Evolutionary conservation across 2,113 vertebrate genomes (phyloP).

Genomic region (Cryptomyrus ogoouensis): DNA sequence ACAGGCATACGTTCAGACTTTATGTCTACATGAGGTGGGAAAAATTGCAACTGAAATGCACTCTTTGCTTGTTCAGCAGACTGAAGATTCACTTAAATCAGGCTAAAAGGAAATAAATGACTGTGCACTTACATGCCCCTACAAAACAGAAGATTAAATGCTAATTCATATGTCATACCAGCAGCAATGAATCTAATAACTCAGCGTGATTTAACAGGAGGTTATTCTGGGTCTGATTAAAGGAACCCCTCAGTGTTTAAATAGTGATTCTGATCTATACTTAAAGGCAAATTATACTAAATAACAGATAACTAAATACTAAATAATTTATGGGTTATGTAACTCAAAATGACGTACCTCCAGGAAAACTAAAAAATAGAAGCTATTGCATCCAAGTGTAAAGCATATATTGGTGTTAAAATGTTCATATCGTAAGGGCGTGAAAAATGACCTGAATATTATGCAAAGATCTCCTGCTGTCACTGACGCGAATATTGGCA

Average conservation of each 20-base stretch:
- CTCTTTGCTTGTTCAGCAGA: neutral
- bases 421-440: neutral
- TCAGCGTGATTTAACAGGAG: neutral
- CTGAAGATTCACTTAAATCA: neutral
- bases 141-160: neutral
- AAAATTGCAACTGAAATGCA: neutral
- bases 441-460: neutral
- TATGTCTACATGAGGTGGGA: neutral
- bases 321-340: neutral
- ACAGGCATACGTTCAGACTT: neutral
- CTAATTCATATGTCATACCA: neutral
- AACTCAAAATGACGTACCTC: neutral
- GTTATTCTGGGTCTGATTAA: neutral
- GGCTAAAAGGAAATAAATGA: neutral
- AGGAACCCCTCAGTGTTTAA: neutral
- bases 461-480: neutral
- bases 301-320: neutral
- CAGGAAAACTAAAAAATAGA: neutral
- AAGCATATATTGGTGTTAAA: neutral
- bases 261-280: neutral
- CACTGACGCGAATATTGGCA: neutral
- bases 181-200: neutral
- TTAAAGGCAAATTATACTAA: neutral
- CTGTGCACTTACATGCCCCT: neutral
- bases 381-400: neutral